Percentiles rank a stretch among this genome's conserved stretches.
Conservation (phyloP, 2,797 vertebrate species). For the Gobio occitaniae region DNA sequence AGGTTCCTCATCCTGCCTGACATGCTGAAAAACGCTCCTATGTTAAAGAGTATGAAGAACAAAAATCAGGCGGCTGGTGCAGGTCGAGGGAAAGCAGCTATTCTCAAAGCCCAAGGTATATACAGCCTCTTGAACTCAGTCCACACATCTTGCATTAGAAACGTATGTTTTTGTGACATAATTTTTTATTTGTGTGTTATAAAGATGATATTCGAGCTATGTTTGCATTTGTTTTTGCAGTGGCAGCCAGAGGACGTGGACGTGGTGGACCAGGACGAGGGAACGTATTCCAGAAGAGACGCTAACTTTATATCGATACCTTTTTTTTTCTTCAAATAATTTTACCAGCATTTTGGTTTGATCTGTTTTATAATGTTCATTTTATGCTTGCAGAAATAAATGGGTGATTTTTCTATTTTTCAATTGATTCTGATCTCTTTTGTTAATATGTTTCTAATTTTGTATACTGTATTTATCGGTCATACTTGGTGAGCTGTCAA, state of each 20-base stretch:
- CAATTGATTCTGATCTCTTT: background rate
- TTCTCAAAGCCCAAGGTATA: slow-evolving; percentile 97
- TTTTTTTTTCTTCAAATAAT: background rate
- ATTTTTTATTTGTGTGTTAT: too few species aligned
- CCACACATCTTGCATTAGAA: background rate
- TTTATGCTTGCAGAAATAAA: slow-evolving; percentile 35
- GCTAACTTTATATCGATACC: slow-evolving; percentile 77
- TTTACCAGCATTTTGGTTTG: background rate
- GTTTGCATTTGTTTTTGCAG: slow-evolving; percentile 73
- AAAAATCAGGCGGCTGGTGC: slow-evolving; percentile 98
- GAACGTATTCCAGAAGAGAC: slow-evolving; percentile 98
- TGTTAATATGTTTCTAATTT: background rate
- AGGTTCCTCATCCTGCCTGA: slow-evolving; percentile 96
- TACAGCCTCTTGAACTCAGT: background rate
- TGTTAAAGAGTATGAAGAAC: slow-evolving; percentile 99
- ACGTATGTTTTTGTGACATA: too few species aligned
- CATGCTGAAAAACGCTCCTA: slow-evolving; percentile 98
- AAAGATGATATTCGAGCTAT: background rate
- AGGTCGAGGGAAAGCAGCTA: slow-evolving; percentile 95
- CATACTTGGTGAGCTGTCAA: background rate
- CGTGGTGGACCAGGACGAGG: slow-evolving; percentile 94
- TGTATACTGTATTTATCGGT: background rate
- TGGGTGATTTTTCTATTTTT: background rate
- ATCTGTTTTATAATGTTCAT: background rate
- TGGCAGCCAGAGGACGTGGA: slow-evolving; percentile 95